Evolutionary conservation across 2,888 invertebrate species (phyloP).

Genomic region (Xylota sylvarum): DNA sequence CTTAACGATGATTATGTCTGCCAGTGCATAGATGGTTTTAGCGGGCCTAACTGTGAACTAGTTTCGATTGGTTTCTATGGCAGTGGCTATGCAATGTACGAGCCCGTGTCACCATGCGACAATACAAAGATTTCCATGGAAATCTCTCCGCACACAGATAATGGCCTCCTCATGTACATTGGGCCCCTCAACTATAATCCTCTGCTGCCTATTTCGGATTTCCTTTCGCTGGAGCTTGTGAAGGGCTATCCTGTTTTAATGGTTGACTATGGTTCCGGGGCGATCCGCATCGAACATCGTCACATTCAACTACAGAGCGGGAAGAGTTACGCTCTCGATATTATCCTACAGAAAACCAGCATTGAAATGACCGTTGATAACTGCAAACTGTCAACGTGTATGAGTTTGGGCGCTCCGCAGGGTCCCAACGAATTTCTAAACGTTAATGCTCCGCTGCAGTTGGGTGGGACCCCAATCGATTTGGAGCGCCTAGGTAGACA

Average conservation of each 20-base stretch:
- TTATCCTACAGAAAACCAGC: constrained; percentile 88
- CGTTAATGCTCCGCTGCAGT: constrained; percentile 94
- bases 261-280: constrained; percentile 95
- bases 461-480: constrained; percentile 91
- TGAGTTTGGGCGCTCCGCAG: constrained; percentile 89
- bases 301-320: constrained; percentile 92
- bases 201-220: constrained; percentile 90
- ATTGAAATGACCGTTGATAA: constrained; percentile 93
- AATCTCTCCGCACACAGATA: constrained; percentile 90
- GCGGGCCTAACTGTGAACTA: constrained; percentile 96
- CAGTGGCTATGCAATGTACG: constrained; percentile 97
- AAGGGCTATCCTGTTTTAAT: constrained; percentile 93
- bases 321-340: constrained; percentile 94
- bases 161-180: constrained; percentile 95
- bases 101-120: constrained; percentile 93
- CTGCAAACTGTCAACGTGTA: constrained; percentile 89
- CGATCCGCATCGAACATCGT: constrained; percentile 89
- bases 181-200: constrained; percentile 91
- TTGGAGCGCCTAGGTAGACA: constrained; percentile 87
- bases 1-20: constrained; percentile 88
- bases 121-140: constrained; percentile 93
- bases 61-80: constrained; percentile 94
- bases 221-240: constrained; percentile 94
- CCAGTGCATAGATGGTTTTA: constrained; percentile 91
- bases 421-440: constrained; percentile 91